These are phyloP conservation scores for Pantelozetes paolii DNA, from an alignment of 2,888 invertebrate species.

Conservation along the genomic window DNA sequence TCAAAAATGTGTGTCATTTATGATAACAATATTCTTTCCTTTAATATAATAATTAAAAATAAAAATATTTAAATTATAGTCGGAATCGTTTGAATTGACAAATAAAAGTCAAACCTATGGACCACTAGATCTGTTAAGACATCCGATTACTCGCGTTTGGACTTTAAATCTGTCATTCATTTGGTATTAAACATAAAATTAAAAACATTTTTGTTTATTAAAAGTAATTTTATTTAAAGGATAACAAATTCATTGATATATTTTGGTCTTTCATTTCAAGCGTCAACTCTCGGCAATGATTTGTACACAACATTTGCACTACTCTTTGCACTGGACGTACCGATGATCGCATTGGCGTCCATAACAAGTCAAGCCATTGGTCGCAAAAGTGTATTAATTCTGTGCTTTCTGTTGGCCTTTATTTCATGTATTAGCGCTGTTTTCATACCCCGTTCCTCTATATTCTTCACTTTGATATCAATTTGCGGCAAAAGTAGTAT, in stretches of 20 bases:
- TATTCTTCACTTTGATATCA: constrained; percentile 60
- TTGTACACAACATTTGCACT: constrained; percentile 65
- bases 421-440: constrained; percentile 77
- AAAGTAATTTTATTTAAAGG: too few relatives aligned
- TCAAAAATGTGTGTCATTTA: too few relatives aligned
- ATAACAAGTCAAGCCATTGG: constrained; percentile 69
- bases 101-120: too few relatives aligned
- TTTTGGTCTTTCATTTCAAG: constrained; percentile 69
- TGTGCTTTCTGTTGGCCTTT: constrained; percentile 79
- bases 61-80: too few relatives aligned
- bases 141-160: constrained; percentile 13
- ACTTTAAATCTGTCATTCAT: constrained; percentile 20
- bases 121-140: background rate
- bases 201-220: too few relatives aligned
- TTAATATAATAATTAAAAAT: too few relatives aligned
- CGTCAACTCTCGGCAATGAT: constrained; percentile 69
- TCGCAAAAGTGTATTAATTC: constrained; percentile 78
- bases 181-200: constrained; percentile 9
- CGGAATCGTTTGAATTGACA: too few relatives aligned
- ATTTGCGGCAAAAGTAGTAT: constrained; percentile 65
- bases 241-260: constrained; percentile 70
- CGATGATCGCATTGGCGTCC: constrained; percentile 56
- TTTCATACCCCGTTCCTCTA: constrained; percentile 65
- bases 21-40: too few relatives aligned
- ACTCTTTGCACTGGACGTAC: constrained; percentile 53